phyloP scores from a whole-genome alignment of 1,140 invertebrate species.

The Ptiloglossa arizonensis region DNA sequence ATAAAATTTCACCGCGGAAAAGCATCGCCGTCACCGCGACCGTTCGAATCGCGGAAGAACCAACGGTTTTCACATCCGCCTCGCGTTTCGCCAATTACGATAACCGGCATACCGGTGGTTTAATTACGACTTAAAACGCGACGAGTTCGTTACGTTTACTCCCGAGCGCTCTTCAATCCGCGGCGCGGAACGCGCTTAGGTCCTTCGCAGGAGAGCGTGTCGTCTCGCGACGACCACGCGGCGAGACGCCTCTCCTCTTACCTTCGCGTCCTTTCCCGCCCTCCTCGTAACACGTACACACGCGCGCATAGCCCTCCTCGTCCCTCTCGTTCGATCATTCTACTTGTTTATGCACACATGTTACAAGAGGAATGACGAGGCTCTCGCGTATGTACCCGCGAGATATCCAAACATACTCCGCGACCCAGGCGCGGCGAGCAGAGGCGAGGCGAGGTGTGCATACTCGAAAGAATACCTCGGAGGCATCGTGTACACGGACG shows the following conservation, averaged over 20 bases:
- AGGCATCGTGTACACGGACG: constrained; percentile 25
- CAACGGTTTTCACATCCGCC: not conserved
- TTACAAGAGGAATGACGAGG: constrained; percentile 44
- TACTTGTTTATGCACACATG: constrained; percentile 54
- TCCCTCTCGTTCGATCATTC: constrained; percentile 34
- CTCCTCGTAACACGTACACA: not conserved
- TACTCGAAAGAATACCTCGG: constrained; percentile 48
- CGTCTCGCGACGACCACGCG: too few species aligned
- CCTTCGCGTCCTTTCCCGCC: not conserved
- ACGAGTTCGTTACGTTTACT: too few species aligned
- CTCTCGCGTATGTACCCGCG: constrained; percentile 50
- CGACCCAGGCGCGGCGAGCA: constrained; percentile 2
- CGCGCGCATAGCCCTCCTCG: not conserved
- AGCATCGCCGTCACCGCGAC: not conserved
- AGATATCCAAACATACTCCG: constrained; percentile 56
- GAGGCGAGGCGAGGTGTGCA: constrained; percentile 25
- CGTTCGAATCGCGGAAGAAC: not conserved
- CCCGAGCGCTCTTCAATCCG: too few species aligned
- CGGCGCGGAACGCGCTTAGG: too few species aligned
- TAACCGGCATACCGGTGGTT: not conserved
- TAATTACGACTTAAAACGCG: too few species aligned
- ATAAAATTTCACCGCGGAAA: not conserved
- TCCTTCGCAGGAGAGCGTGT: too few species aligned
- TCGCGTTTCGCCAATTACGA: not conserved
- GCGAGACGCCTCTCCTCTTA: too few species aligned